Evolutionary conservation across 2,888 invertebrate genomes (phyloP), one percentile per base, ranked within the genome.

Genomic region (Ecliptopera silaceata): DNA sequence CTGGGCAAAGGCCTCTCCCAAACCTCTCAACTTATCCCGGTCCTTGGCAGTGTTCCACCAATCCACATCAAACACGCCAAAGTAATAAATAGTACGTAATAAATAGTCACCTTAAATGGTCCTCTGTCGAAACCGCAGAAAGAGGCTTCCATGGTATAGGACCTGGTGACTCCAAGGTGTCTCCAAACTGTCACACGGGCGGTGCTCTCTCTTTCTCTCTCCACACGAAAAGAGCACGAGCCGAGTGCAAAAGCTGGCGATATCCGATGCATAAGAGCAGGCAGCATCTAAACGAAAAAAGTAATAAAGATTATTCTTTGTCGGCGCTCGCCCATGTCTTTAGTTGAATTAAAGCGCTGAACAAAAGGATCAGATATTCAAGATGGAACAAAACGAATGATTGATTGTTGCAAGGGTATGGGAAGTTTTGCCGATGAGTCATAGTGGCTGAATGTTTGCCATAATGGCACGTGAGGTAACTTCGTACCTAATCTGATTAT

Each of bases 151-250:
- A 97, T 94, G 26, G 97, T 97, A 87, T 97, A 97, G 55, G 92
- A 93, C 60, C 95, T 92, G 41, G 93, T 90, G 56, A 97, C 94
- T 13, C 95, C 95, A 61, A 97, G 94, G 79, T 97, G 95, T 48
- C 97, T 88, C 97, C 97, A 97, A 54, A 96, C 94, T 0, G 96
- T 95, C 63, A 97, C 96, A 43, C 97, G 92, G 3, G 96, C 97
- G 1, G 97, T 97, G 60, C 96, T 93, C 88, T 97, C 97, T 61
- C 96, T 93, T 68, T 94, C 93, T 47, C 95, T 92, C 76, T 96
- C 95, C 62, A 97, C 94, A 59, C 94, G 92, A 86, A 95, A 97
- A 61, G 94, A 95, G 82, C 96, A 96, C 72, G 95, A 94, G 39
- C 93, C 92, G 63, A 95, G 86, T 20, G 94, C 93, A 82, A 96